A percentile compares a stretch with the other conserved stretches of the same genome.
Conservation (phyloP, 2,888 invertebrate genomes). For the Cybosia mesomella region DNA sequence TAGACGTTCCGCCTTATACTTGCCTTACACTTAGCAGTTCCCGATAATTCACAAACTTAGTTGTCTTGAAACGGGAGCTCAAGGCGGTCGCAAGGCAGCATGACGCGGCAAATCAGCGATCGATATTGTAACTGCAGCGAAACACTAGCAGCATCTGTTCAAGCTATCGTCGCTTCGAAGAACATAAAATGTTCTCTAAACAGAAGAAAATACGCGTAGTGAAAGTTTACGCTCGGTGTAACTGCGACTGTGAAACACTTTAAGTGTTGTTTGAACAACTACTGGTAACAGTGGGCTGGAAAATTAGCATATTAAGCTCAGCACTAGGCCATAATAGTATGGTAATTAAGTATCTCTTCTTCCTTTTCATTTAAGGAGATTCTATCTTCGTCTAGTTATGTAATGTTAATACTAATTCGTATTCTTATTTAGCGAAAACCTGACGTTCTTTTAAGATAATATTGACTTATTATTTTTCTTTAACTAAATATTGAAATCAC, state of each 20-base stretch:
- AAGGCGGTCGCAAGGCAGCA: background rate
- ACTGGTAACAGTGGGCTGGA: background rate
- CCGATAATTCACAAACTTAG: background rate
- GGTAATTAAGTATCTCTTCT: background rate
- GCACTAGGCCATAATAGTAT: background rate
- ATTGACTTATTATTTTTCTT: background rate
- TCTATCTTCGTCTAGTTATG: no score
- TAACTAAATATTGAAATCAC: background rate
- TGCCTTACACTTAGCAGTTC: no score
- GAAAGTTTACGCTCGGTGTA: background rate
- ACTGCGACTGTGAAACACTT: background rate
- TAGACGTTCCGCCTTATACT: background rate
- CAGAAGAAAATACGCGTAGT: background rate
- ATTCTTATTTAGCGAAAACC: no score
- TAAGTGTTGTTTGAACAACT: constrained; percentile 6
- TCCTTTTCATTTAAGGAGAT: background rate
- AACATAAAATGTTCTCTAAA: background rate
- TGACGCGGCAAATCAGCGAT: constrained; percentile 23
- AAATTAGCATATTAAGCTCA: constrained; percentile 4
- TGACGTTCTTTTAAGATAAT: background rate
- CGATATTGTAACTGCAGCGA: constrained; percentile 32
- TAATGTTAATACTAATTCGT: no score
- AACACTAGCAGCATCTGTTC: constrained; percentile 17
- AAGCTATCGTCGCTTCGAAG: background rate
- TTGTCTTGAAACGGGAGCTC: background rate